Evolutionary conservation across 2,797 vertebrate genomes (phyloP), one percentile per base, ranked within the genome.

Genomic region (Eospalax fontanierii): DNA sequence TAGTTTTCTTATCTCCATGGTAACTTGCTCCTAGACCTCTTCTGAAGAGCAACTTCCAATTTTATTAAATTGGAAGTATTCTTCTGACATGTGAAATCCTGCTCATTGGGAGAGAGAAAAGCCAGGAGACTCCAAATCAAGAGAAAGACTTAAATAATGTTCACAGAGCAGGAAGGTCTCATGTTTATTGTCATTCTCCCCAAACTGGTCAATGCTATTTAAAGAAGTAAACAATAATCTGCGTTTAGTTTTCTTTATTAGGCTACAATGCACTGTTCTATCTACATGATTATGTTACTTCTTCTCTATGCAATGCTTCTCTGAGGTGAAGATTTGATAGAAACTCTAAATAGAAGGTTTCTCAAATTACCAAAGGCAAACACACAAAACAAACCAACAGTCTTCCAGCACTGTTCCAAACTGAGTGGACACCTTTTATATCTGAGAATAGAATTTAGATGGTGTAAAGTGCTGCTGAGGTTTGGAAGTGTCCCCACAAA

Each of bases 1-100:
- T 96, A 97, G 79, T 96, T 92, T 98, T 96, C 95, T 96, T 78
- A 92, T 98, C 95, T 98, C 98, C 98, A 98, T 98, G 96, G 98
- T 85, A 98, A 98, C 98, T 93, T 96, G 96, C 95, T 97, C 95
- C 95, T 94, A 94, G 97, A 95, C 96, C 95, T 97, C 97, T 96
- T 96, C 86, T 46, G 83, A 97, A 96, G 96, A 98, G 92, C 93
- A 94, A 96, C 93, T 97, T 98, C 89, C 94, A 93, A 97, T 97
- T 97, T 97, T 96, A 91, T 96, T 96, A 93, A 96, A 97, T 75
- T 95, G 92, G 91, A 96, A 59, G 89, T 94, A 93, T 92, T 97
- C 98, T 96, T 98, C 95, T 98, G 97, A 98, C 95, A 96, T 57
- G 88, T 43, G 96, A 97, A 98, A 97, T 97, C 84, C 92, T 43